Base-by-base conservation (phyloP, 2,888 invertebrate genomes). In the Endomychus coccineus region DNA sequence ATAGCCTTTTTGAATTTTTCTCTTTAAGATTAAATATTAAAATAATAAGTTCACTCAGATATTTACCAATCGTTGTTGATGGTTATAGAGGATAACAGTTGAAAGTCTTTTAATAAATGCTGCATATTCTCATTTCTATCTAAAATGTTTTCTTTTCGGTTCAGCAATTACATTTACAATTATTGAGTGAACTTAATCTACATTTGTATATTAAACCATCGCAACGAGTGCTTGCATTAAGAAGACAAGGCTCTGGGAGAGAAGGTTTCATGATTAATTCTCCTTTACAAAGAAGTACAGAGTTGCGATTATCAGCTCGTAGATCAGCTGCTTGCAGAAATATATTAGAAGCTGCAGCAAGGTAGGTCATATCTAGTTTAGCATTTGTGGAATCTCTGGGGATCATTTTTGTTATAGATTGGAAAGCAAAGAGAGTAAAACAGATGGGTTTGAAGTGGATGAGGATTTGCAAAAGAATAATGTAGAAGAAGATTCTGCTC, bases 111-210 rank as follows among this genome's bases (percentile, higher is more conserved):
- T n/a, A n/a, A n/a, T n/a, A n/a, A n/a, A n/a, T n/a, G n/a, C n/a
- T n/a, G n/a, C n/a, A n/a, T n/a, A n/a, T n/a, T n/a, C n/a, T n/a
- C n/a, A n/a, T n/a, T n/a, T n/a, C n/a, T n/a, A n/a, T n/a, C n/a
- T n/a, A n/a, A n/a, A n/a, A n/a, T n/a, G n/a, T n/a, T n/a, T 9
- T 24, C 9, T 13, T 5, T 12, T 38, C 12, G 37, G 49, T 58
- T 42, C 67, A 81, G 69, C 76, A 80, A 61, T 64, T 86, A 11
- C 80, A 81, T 57, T 68, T 77, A 36, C 75, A 77, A 43, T 59
- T 87, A 30, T 68, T 83, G 25, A 76, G 78, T 42, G 86, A 87
- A 61, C 64, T 88, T 12, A 78, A 78, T 52, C 71, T 74, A 31
- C 80, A 84, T 58, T 69, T 88, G 27, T 88, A 87, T 60, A 54